Evolutionary conservation across 2,113 vertebrate genomes (phyloP).

Genomic region (Nipponia nippon): DNA sequence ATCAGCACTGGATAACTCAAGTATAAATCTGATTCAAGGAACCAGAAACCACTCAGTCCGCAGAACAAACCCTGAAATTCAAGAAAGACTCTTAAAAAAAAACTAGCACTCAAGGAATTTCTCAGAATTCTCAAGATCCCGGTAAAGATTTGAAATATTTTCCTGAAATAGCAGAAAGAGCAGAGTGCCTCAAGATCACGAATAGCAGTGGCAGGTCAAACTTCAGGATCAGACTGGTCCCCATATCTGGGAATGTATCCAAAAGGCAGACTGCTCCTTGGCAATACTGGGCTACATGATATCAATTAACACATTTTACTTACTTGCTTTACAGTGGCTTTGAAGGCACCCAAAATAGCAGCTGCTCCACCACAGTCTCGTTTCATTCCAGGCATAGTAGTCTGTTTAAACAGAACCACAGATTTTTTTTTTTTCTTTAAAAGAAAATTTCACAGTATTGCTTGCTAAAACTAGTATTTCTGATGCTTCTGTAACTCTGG

Average conservation of each 20-base stretch:
- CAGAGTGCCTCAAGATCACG: not conserved
- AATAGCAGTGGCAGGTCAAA: not conserved
- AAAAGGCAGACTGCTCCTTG: constrained; percentile 16
- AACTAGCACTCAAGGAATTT: not conserved
- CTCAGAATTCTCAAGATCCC: not conserved
- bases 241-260: not conserved
- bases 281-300: not conserved
- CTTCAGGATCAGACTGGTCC: not conserved
- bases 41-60: not conserved
- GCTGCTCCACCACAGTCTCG: constrained; percentile 96
- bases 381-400: constrained; percentile 98
- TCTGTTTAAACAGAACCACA: constrained; percentile 71
- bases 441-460: not conserved
- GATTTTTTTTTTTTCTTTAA: not conserved
- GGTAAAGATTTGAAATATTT: not conserved
- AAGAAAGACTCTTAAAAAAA: not conserved
- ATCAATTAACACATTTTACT: constrained; percentile 62
- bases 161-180: not conserved
- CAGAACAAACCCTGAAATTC: not conserved
- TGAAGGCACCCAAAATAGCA: constrained; percentile 93
- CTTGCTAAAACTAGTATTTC: not conserved
- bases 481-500: not conserved
- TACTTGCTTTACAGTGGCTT: constrained; percentile 92
- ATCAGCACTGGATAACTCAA: not conserved
- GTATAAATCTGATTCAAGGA: not conserved